phyloP scores from a whole-genome alignment of 2,797 vertebrate species.

The Geotrypetes seraphini region DNA sequence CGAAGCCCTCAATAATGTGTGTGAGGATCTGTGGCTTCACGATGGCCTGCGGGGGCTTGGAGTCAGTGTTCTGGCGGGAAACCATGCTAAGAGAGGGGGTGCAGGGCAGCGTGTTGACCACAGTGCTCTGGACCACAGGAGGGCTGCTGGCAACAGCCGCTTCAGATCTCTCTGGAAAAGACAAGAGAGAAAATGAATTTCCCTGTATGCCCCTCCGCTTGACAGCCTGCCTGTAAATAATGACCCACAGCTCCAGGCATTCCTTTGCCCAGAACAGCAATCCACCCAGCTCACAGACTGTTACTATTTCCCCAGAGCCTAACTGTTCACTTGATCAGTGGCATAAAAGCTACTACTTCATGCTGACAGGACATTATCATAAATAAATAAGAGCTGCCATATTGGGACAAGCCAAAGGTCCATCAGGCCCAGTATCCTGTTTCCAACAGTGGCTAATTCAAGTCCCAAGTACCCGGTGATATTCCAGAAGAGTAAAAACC shows the following conservation, averaged over 20 bases:
- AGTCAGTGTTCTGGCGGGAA: slow-evolving; percentile 63
- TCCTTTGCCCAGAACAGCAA: too few species aligned
- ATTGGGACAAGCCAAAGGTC: too few species aligned
- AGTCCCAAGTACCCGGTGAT: too few species aligned
- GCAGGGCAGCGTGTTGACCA: slow-evolving; percentile 26
- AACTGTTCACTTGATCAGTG: too few species aligned
- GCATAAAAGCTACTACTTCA: not conserved
- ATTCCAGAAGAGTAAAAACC: too few species aligned
- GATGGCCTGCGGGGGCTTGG: slow-evolving; percentile 86
- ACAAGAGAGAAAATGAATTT: slow-evolving; percentile 11
- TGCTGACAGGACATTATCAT: not conserved
- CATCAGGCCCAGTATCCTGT: too few species aligned
- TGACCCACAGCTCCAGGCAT: too few species aligned
- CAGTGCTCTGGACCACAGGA: slow-evolving; percentile 17
- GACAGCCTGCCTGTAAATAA: too few species aligned
- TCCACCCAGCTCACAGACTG: not conserved
- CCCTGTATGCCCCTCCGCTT: too few species aligned
- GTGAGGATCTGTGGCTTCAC: slow-evolving; percentile 98
- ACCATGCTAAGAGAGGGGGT: slow-evolving; percentile 63
- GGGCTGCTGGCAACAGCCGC: too few species aligned
- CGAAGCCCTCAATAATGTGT: slow-evolving; percentile 95
- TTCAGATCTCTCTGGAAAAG: slow-evolving; percentile 52
- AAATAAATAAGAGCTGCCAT: too few species aligned
- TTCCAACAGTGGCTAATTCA: too few species aligned
- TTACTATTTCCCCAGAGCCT: not conserved